Evolutionary conservation across 2,797 vertebrate species (phyloP).

Genomic region (Capromys pilorides): DNA sequence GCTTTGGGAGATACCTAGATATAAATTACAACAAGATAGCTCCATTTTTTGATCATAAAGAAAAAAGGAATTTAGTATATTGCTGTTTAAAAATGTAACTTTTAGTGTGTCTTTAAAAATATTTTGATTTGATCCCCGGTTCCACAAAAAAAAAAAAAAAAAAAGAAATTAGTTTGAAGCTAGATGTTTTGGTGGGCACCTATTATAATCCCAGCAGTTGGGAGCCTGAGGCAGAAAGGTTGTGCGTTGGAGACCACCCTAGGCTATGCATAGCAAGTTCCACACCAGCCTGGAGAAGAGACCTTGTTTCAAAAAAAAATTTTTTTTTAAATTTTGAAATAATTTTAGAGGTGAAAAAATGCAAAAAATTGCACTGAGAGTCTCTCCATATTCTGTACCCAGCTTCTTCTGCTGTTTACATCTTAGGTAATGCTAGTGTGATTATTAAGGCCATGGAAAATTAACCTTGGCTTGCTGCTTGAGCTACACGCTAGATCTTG

Average conservation of each 20-base stretch:
- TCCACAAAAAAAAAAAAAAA: too few relatives aligned
- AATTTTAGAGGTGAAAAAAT: conserved; percentile 13
- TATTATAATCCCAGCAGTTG: too few relatives aligned
- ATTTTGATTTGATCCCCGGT: too few relatives aligned
- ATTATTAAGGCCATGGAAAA: neutral
- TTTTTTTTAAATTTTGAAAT: neutral
- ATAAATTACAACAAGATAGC: neutral
- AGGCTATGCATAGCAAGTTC: neutral
- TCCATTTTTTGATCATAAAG: neutral
- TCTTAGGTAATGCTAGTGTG: neutral
- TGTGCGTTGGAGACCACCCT: too few relatives aligned
- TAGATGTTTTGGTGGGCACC: too few relatives aligned
- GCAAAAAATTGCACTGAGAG: neutral
- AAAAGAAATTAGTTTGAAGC: conserved; percentile 50
- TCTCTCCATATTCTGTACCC: neutral
- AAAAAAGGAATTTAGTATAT: neutral
- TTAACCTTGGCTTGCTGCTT: neutral
- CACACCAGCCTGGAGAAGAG: neutral
- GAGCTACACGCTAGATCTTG: neutral
- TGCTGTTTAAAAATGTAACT: neutral
- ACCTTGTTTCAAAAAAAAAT: neutral
- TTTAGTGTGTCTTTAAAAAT: neutral
- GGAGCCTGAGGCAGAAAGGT: too few relatives aligned
- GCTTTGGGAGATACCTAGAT: neutral
- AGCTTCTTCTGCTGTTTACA: neutral